These are phyloP conservation scores for Muscicapa striata DNA, from an alignment of 2,797 vertebrate genomes.

Conservation along the genomic window DNA sequence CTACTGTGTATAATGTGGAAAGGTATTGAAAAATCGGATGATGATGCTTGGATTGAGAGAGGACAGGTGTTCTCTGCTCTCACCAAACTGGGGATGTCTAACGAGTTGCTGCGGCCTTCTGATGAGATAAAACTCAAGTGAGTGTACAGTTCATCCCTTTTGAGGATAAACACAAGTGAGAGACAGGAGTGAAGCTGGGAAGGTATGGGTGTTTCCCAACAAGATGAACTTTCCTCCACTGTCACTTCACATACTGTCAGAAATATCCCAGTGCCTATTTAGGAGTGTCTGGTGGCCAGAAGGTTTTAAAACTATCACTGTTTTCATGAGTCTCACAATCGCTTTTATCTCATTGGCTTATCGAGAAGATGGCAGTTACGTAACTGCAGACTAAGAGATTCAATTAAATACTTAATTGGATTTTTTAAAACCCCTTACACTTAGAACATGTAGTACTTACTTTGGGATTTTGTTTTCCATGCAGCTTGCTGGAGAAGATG, in stretches of 20 bases:
- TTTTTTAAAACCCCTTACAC: constrained; percentile 14
- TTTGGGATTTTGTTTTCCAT: constrained; percentile 50
- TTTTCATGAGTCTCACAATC: neutral
- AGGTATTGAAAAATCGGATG: constrained; percentile 92
- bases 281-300: neutral
- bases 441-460: constrained; percentile 39
- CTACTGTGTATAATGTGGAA: constrained; percentile 91
- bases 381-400: neutral
- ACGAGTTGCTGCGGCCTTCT: constrained; percentile 88
- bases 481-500: constrained; percentile 94
- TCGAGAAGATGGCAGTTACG: neutral
- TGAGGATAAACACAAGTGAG: neutral
- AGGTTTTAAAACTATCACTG: neutral
- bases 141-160: constrained; percentile 31
- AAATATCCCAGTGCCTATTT: neutral
- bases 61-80: constrained; percentile 96
- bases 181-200: neutral
- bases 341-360: constrained; percentile 5
- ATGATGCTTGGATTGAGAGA: constrained; percentile 89
- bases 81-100: constrained; percentile 88
- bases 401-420: constrained; percentile 26
- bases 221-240: neutral
- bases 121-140: constrained; percentile 94
- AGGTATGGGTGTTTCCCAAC: neutral
- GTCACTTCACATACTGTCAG: neutral